A percentile compares a stretch with the other conserved stretches of the same genome.
These are phyloP conservation scores for Hormaphis cornu DNA, from an alignment of 1,140 invertebrate genomes.

Conservation along the genomic window DNA sequence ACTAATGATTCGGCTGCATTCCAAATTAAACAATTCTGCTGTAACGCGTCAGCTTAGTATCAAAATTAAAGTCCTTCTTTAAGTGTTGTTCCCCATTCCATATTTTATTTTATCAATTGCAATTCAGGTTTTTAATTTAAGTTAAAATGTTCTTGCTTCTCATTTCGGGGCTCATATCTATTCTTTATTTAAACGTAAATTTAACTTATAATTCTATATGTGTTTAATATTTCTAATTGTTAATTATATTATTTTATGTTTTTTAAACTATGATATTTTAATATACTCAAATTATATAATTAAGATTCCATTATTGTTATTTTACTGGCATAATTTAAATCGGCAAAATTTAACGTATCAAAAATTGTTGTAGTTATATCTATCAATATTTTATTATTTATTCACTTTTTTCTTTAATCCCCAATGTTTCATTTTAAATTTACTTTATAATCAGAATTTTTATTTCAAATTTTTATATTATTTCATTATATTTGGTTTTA, in stretches of 20 bases:
- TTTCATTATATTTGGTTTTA: slow-evolving; percentile 17
- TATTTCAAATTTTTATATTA: slow-evolving; percentile 20
- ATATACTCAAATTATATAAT: slow-evolving; percentile 11
- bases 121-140: slow-evolving; percentile 23
- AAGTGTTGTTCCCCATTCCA: slow-evolving; percentile 12
- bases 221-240: slow-evolving; percentile 27
- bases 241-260: slow-evolving; percentile 16
- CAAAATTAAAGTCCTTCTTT: slow-evolving; percentile 13
- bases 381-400: background rate
- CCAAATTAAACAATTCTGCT: slow-evolving; percentile 34
- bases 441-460: slow-evolving; percentile 7
- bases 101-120: slow-evolving; percentile 25
- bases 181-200: slow-evolving; percentile 30
- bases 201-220: slow-evolving; percentile 29
- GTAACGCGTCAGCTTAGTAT: slow-evolving; percentile 30
- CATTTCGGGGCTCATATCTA: slow-evolving; percentile 9
- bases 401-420: background rate
- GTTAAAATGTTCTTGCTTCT: slow-evolving; percentile 13
- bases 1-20: slow-evolving; percentile 32
- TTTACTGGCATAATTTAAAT: slow-evolving; percentile 5
- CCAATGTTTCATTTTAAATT: background rate
- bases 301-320: slow-evolving; percentile 18
- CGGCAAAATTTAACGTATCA: background rate
- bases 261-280: slow-evolving; percentile 3
- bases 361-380: background rate